Evolutionary conservation across 1,140 invertebrate species (phyloP), one percentile per base, ranked within the genome.

Genomic region (Copidosoma floridanum): DNA sequence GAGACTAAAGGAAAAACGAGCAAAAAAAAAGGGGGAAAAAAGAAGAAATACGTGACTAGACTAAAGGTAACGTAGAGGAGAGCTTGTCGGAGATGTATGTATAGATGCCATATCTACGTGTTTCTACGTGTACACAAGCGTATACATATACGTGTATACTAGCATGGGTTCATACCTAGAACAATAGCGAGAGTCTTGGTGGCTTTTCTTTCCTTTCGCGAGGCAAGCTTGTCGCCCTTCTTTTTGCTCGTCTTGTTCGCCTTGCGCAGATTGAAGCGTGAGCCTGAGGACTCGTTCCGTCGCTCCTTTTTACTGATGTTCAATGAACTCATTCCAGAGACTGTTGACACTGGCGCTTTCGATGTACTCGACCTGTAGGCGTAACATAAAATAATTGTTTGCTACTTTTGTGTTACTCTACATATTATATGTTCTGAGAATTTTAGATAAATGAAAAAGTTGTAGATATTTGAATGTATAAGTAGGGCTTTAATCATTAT

Each of bases 141-240:
- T 55, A 20, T 55, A 44, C n/a, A n/a, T n/a, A n/a, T n/a, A n/a
- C n/a, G n/a, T n/a, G n/a, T n/a, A n/a, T n/a, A n/a, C n/a, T n/a
- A 32, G 29, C 29, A 12, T 12, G 18, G 16, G 40, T 6, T 8
- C 69, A 56, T 65, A 99, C 97, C 97, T 75, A 99, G 85, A 64
- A 99, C 97, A 76, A 99, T 99, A 61, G 96, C 97, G 32, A 99
- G 79, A 14, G 97, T 99, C 83, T 99, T 99, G 5, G 97, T 99
- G n/a, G 97, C 97, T 81, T 99, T 98, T 61, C 95, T 87, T 76
- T 99, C 97, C 73, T 93, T 93, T 75, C 94, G 95, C 2, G 93
- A 94, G 1, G 94, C 94, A 21, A 93, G 95, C 73, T 95, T 97
- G 72, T 96, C 94, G 38, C 93, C 85, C 83, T 95, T 97, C 84